These are phyloP conservation scores for Ormyrus thymus DNA, from an alignment of 2,888 invertebrate genomes.

Conservation along the genomic window DNA sequence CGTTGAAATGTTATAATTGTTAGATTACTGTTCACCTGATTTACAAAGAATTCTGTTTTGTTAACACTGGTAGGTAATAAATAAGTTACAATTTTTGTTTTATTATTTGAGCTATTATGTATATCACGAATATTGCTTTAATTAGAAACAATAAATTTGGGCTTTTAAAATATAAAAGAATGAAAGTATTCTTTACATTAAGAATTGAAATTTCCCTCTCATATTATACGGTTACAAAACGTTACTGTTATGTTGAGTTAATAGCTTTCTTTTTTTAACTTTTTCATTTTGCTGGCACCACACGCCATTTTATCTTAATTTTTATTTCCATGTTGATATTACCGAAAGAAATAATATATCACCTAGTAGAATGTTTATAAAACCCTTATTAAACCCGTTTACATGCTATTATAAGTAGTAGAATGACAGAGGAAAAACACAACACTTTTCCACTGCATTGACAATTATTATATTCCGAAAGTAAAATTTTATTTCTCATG, in stretches of 20 bases:
- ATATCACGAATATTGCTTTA: constrained; percentile 45
- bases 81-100: constrained; percentile 41
- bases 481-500: constrained; percentile 29
- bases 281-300: constrained; percentile 28
- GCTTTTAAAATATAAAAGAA: constrained; percentile 37
- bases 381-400: constrained; percentile 51
- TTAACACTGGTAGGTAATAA: constrained; percentile 36
- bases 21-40: constrained; percentile 26
- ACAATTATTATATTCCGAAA: constrained; percentile 25
- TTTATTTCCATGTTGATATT: constrained; percentile 39
- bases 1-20: neutral
- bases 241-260: constrained; percentile 19
- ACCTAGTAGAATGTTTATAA: constrained; percentile 51
- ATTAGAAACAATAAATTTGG: constrained; percentile 41
- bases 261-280: constrained; percentile 25
- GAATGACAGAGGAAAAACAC: constrained; percentile 27
- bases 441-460: constrained; percentile 21
- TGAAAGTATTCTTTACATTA: constrained; percentile 36
- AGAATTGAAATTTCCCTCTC: constrained; percentile 35
- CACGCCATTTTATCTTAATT: constrained; percentile 28
- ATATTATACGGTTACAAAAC: constrained; percentile 40
- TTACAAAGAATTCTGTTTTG: constrained; percentile 24
- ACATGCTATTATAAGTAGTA: constrained; percentile 47
- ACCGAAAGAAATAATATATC: constrained; percentile 45
- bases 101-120: constrained; percentile 30